Conservation (phyloP, 2,797 vertebrate genomes). For the Acridotheres tristis region DNA sequence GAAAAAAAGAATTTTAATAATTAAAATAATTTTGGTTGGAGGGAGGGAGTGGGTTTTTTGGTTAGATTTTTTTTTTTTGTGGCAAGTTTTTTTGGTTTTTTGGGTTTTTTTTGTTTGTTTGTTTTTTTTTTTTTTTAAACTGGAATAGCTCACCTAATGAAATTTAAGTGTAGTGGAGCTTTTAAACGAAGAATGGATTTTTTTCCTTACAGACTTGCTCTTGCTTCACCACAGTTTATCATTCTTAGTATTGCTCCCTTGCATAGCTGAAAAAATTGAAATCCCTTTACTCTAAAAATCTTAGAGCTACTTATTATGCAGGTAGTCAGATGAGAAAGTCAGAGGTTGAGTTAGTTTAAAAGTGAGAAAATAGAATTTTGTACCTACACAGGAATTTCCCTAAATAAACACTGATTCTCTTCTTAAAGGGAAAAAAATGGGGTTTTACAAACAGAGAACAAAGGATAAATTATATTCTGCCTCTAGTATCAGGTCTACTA, state of each 20-base stretch:
- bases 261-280: neutral
- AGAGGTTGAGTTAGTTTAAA: neutral
- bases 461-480: neutral
- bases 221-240: neutral
- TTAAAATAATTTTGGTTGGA: neutral
- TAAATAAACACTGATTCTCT: neutral
- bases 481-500: neutral
- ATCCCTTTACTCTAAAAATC: neutral
- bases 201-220: neutral
- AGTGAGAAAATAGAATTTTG: neutral
- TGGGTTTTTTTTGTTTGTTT: neutral
- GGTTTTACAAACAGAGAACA: neutral
- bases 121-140: rapidly evolving
- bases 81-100: rapidly evolving
- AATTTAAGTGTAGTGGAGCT: neutral
- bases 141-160: neutral
- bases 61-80: neutral
- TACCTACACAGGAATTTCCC: neutral
- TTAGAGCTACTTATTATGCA: neutral
- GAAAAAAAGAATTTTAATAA: neutral
- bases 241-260: neutral
- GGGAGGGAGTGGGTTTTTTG: rapidly evolving
- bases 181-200: neutral
- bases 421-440: neutral
- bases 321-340: neutral